A percentile compares a stretch with the other conserved stretches of the same genome.
Conservation (phyloP, 2,113 vertebrate species). For the Myrmophylax atrothorax region DNA sequence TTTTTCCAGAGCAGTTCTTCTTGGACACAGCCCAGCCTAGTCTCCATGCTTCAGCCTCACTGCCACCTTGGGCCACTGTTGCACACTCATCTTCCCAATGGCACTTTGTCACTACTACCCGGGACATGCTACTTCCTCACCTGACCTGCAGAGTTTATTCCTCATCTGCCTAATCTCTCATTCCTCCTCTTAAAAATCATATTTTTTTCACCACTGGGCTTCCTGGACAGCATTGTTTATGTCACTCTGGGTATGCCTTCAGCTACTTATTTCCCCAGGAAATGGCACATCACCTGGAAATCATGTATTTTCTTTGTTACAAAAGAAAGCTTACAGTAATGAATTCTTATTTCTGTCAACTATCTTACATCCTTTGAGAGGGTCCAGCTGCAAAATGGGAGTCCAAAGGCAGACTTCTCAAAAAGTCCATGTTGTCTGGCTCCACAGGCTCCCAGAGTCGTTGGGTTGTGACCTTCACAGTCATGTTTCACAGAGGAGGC, state of each 20-base stretch:
- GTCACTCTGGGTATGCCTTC: background rate
- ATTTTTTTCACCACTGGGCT: fast-evolving
- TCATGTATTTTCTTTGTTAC: background rate
- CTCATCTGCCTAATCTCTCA: background rate
- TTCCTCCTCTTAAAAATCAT: background rate
- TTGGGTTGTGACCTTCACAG: background rate
- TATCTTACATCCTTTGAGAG: background rate
- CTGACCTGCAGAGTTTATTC: background rate
- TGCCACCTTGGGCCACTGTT: background rate
- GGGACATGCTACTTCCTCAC: background rate
- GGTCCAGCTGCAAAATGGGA: background rate
- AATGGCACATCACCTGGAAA: background rate
- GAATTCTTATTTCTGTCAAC: background rate
- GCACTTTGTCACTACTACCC: background rate
- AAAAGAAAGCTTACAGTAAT: background rate
- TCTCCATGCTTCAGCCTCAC: background rate
- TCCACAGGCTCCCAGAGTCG: background rate
- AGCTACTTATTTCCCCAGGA: background rate
- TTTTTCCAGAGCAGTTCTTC: background rate
- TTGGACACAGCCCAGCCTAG: background rate
- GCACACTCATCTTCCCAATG: fast-evolving
- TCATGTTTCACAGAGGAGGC: background rate
- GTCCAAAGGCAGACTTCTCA: background rate
- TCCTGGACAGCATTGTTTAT: background rate
- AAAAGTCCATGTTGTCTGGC: background rate